Evolutionary conservation across 2,888 invertebrate genomes (phyloP).

Genomic region (Loripinus fragilis): DNA sequence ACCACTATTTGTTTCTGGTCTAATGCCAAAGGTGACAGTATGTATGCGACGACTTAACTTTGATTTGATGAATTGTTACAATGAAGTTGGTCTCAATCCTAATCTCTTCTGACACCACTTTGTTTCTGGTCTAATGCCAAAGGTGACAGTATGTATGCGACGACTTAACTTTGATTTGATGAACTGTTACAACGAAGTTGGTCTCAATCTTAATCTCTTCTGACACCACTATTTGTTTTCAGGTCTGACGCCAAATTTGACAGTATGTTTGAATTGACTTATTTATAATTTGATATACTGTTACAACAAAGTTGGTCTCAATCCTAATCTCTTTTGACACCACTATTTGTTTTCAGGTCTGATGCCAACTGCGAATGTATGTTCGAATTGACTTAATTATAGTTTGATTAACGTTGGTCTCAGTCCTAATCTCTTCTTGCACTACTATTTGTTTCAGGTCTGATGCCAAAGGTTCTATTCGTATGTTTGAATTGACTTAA

Average conservation of each 20-base stretch:
- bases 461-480: conserved; percentile 46
- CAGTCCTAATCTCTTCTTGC: conserved; percentile 49
- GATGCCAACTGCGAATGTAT: conserved; percentile 44
- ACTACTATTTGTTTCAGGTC: no score
- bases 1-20: no score
- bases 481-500: conserved; percentile 51
- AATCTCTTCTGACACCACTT: no score
- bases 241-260: conserved; percentile 52
- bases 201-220: conserved; percentile 49
- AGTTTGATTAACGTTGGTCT: conserved; percentile 51
- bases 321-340: no score
- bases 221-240: no score
- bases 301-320: conserved; percentile 45
- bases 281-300: conserved; percentile 57
- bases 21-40: conserved; percentile 44
- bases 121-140: conserved; percentile 52
- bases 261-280: conserved; percentile 49
- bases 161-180: conserved; percentile 54
- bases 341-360: no score
- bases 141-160: conserved; percentile 49
- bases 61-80: no score
- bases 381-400: conserved; percentile 50
- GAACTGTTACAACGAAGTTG: conserved; percentile 49
- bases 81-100: no score
- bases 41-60: conserved; percentile 54